Base-by-base conservation (phyloP, 2,113 vertebrate genomes). In the Peromyscus californicus region DNA sequence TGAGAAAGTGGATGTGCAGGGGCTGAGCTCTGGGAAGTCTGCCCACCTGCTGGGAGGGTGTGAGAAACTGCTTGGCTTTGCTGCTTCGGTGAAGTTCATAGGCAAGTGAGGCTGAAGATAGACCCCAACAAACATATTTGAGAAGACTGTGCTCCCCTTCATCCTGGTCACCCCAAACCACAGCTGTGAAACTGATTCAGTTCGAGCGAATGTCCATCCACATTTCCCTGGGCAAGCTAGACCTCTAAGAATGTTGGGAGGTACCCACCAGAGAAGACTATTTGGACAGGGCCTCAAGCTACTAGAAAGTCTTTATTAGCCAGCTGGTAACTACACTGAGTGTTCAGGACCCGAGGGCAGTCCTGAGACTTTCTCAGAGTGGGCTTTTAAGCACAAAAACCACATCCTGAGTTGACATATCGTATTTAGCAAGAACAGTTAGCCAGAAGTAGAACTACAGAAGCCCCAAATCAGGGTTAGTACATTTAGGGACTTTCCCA, bases 181-280 rank as follows among this genome's bases (percentile, higher is more conserved):
- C 69, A 88, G 83, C 78, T 94, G 89, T 69, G 93, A 93, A 80
- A 7, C 74, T 10, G 17, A 45, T 57, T 96, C 84, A 45, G 48
- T 1, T 54, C 19, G 13, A 87, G 63, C 26, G 26, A 61, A 61
- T n/a, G 21, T 57, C 42, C 59, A 7, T 57, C 48, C 45, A 57
- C 19, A 0, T 42, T 45, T 45, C 29, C 79, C 74, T 33, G 39
- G 61, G 48, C 76, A 92, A 17, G 48, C 5, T 54, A 48, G n/a
- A 48, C 5, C 42, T 78, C 51, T 42, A 63, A 45, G 45, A n/a
- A 67, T 22, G 74, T 31, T 45, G 57, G 29, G 24, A 29, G 82
- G 59, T 39, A 19, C 7, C 59, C 7, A 3, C n/a, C 15, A 45
- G 82, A 85, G 59, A 45, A 65, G n/a, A 42, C 22, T 84, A 17